Percentiles rank a stretch among this genome's conserved stretches.
Conservation (phyloP, 1,140 invertebrate species). For the Andrena cerasifolii region DNA sequence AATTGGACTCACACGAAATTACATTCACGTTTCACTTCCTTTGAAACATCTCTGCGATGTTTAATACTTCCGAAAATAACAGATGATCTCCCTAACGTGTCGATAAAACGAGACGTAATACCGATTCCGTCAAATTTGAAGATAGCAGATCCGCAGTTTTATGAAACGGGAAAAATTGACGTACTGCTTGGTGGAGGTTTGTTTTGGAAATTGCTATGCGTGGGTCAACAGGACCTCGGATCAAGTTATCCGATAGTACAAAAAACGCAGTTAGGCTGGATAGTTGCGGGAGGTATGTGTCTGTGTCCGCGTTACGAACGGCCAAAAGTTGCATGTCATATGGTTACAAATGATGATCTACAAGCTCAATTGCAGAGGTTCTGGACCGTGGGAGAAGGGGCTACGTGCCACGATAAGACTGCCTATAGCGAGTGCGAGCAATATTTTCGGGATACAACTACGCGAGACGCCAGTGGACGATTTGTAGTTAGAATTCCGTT, state of each 20-base stretch:
- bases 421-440: not conserved
- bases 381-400: not conserved
- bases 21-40: too few species aligned
- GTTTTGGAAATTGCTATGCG: not conserved
- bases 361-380: not conserved
- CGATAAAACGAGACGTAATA: too few species aligned
- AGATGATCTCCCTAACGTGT: too few species aligned
- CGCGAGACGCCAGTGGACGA: not conserved
- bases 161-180: not conserved
- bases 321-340: not conserved
- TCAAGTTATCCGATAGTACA: not conserved
- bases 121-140: not conserved
- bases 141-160: not conserved
- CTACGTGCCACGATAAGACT: not conserved
- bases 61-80: too few species aligned
- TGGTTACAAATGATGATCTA: not conserved
- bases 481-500: not conserved
- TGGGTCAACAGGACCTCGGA: not conserved
- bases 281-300: not conserved
- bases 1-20: too few species aligned
- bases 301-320: too few species aligned
- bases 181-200: not conserved
- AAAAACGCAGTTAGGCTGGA: slow-evolving; percentile 1
- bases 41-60: too few species aligned
- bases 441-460: not conserved